Evolutionary conservation across 1,140 invertebrate species (phyloP), one percentile per base, ranked within the genome.

Genomic region (Drosophila athabasca): DNA sequence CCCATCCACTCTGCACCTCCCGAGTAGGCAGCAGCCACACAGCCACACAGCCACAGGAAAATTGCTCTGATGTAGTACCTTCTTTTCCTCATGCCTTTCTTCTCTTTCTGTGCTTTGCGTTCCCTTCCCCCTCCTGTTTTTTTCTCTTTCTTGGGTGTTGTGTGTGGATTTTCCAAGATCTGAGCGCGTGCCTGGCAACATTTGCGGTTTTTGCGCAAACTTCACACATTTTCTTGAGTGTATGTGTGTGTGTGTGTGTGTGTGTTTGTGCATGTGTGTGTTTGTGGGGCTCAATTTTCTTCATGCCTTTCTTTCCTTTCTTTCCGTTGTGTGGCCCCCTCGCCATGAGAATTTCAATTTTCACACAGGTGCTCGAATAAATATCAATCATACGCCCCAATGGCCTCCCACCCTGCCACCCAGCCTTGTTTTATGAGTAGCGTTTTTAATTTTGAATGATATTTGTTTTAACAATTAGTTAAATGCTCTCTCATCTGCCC

Each of bases 301-400:
- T 52, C 50, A 48, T 49, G 60, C 62, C 57, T 72, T 84, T 57
- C 73, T 85, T 51, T 78, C 7, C 31, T 8, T 31, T 5, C 24
- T 26, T 26, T 26, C 24, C 5, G 22, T 4, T 24, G 22, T 87
- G 74, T 78, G 62, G 78, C 78, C 22, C 22, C 2, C 22, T 24
- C 3, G 24, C 24, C 24, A 82, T 87, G 81, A 85, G 81, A 85
- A 85, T 85, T 85, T 85, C 74, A 85, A 85, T 82, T 87, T 82
- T 82, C 79, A 68, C 81, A 82, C 82, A 87, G 82, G 82, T 87
- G 82, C 49, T 13, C 11, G 82, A 87, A 87, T 87, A 87, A 87
- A 87, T 87, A 87, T 87, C 82, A 87, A 87, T 87, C 82, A 87
- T 87, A 87, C 83, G 83, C 78, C 74, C 69, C 77, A 87, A 62